These are phyloP conservation scores for Ecliptopera silaceata DNA, from an alignment of 2,888 invertebrate genomes.

Conservation along the genomic window DNA sequence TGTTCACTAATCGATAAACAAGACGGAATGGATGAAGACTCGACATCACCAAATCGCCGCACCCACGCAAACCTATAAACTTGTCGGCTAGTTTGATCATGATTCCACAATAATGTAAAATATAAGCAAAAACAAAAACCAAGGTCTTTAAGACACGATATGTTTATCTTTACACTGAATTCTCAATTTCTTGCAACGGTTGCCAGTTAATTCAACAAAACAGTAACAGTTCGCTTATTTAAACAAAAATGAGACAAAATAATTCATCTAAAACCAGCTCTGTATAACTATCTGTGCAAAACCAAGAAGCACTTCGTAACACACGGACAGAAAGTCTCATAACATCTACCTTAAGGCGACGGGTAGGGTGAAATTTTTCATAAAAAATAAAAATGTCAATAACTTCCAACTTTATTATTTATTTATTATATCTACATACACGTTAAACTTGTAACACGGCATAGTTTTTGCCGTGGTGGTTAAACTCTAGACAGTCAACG, in stretches of 20 bases:
- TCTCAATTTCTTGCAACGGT: not conserved
- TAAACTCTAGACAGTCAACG: too few relatives aligned
- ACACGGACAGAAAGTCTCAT: constrained; percentile 33
- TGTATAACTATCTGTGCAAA: constrained; percentile 18
- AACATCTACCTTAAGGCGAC: constrained; percentile 39
- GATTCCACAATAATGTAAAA: constrained; percentile 60
- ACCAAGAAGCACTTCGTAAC: constrained; percentile 9
- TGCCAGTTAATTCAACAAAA: constrained; percentile 1
- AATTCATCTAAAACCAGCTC: constrained; percentile 7
- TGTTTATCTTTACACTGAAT: constrained; percentile 10
- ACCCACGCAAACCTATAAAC: constrained; percentile 71
- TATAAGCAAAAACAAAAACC: constrained; percentile 39
- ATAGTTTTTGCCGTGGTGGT: too few relatives aligned
- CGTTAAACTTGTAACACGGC: too few relatives aligned
- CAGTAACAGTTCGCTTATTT: constrained; percentile 4
- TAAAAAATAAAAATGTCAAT: too few relatives aligned
- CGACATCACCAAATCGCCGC: constrained; percentile 60
- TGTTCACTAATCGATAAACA: constrained; percentile 80
- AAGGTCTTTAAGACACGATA: constrained; percentile 29
- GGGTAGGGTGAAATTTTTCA: too few relatives aligned
- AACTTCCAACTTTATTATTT: too few relatives aligned
- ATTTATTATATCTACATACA: too few relatives aligned
- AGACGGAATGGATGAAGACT: constrained; percentile 70
- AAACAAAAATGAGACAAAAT: not conserved
- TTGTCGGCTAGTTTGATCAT: constrained; percentile 62